Base-by-base conservation (phyloP, 1,140 invertebrate species). In the Pseudomyrmex cubaensis region DNA sequence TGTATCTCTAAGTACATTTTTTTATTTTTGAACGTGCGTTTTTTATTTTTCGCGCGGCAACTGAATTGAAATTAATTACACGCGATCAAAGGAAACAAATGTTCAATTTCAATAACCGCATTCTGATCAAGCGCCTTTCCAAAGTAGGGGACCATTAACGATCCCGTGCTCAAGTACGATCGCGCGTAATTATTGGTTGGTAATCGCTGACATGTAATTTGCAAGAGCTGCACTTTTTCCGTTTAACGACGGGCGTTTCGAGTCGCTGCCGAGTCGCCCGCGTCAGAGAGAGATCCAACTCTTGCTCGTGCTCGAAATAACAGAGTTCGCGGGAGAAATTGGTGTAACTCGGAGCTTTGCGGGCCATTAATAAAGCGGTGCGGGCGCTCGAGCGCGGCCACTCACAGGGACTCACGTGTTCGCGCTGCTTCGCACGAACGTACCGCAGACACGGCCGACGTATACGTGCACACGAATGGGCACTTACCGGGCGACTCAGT, bases 331-430 rank as follows among this genome's bases (percentile, higher is more conserved):
- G 67, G 69, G 66, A 78, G 86, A 87, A 86, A 72, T 87, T 87
- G 85, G 82, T 86, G 75, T 84, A 86, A 86, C 84, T 84, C 75
- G 82, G 64, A 48, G 85, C 80, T 87, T 83, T 86, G 86, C 85
- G 73, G 72, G 82, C 86, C 86, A 86, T 87, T 87, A 87, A 87
- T 87, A 87, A 87, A 87, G 85, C 82, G 66, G 82, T 50, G 44
- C 54, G 69, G 44, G 64, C 20, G 63, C 62, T 54, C 59, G 61
- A 56, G 59, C 63, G 59, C 63, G 52, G 15, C 80, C 73, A 56
- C 82, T 84, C 85, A 52, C 17, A 48, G 61, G 70, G 82, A 70
- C 85, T 76, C 80, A 75, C 73, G 84, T 72, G 72, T 83, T 59
- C 57, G 54, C 73, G 83, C 67, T 48, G 70, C 13, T 59, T 77